These are phyloP conservation scores for Enteromius afrohamiltoni DNA, from an alignment of 2,797 vertebrate species.

Conservation along the genomic window DNA sequence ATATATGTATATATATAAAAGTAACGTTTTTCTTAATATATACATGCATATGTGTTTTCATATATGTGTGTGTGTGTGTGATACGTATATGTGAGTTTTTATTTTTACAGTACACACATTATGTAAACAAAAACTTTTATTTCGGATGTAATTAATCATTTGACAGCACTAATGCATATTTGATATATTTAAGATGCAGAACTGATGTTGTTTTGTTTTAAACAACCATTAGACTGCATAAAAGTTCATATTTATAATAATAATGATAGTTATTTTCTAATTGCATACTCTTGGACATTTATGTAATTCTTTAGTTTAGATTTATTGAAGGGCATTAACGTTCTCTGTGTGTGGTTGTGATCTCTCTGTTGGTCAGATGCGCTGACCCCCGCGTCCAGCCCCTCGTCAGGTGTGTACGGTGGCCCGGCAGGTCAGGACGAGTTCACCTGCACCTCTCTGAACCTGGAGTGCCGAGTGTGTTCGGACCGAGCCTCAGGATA, in stretches of 20 bases:
- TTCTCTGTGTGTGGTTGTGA: neutral
- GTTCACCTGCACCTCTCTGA: conserved; percentile 79
- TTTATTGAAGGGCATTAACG: neutral
- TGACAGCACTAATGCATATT: neutral
- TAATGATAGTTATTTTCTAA: too few relatives aligned
- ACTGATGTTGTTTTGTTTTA: neutral
- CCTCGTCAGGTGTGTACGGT: conserved; percentile 84
- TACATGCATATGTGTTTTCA: too few relatives aligned
- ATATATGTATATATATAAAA: too few relatives aligned
- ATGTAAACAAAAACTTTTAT: too few relatives aligned
- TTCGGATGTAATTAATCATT: too few relatives aligned
- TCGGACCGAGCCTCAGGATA: conserved; percentile 96
- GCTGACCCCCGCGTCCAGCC: conserved; percentile 93
- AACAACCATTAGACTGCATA: neutral
- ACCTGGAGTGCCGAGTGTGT: conserved; percentile 94
- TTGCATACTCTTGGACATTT: neutral
- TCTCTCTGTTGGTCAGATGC: conserved; percentile 76
- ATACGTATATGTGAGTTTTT: too few relatives aligned
- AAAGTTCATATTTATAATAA: neutral
- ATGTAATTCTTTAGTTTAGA: neutral
- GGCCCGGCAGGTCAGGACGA: conserved; percentile 80
- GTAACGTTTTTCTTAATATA: too few relatives aligned
- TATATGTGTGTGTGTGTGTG: too few relatives aligned
- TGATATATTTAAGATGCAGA: neutral
- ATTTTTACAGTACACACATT: too few relatives aligned